Evolutionary conservation across 2,797 vertebrate genomes (phyloP).

Genomic region (Trichosurus vulpecula): DNA sequence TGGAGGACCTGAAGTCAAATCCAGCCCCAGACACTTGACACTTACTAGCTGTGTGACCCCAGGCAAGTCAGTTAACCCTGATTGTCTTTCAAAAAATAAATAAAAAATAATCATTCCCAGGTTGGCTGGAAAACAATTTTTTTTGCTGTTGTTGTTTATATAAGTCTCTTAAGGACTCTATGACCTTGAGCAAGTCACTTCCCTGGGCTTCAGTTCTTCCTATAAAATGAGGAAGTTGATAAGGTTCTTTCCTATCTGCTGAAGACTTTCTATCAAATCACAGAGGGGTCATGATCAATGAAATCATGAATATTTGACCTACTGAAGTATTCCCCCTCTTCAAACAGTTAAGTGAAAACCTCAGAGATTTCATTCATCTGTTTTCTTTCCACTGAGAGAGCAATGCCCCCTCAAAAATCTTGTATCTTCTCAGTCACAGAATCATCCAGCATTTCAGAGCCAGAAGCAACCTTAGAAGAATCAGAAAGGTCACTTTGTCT

Average conservation of each 20-base stretch:
- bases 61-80: no score
- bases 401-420: neutral
- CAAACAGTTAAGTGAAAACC: constrained; percentile 1
- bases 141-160: neutral
- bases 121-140: neutral
- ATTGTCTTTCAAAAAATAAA: no score
- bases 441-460: neutral
- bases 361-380: constrained; percentile 37
- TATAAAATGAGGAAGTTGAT: neutral
- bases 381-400: neutral
- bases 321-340: constrained; percentile 28
- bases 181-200: neutral
- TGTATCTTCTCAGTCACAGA: neutral
- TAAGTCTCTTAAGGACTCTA: neutral
- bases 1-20: no score
- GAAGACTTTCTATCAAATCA: neutral
- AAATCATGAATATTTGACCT: neutral
- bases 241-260: neutral
- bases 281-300: neutral
- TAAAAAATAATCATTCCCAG: neutral
- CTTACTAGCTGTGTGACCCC: no score
- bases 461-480: neutral
- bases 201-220: neutral
- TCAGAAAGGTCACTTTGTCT: neutral
- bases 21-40: no score